Conservation (phyloP, 1,140 invertebrate species). For the Papilio aristodemus region DNA sequence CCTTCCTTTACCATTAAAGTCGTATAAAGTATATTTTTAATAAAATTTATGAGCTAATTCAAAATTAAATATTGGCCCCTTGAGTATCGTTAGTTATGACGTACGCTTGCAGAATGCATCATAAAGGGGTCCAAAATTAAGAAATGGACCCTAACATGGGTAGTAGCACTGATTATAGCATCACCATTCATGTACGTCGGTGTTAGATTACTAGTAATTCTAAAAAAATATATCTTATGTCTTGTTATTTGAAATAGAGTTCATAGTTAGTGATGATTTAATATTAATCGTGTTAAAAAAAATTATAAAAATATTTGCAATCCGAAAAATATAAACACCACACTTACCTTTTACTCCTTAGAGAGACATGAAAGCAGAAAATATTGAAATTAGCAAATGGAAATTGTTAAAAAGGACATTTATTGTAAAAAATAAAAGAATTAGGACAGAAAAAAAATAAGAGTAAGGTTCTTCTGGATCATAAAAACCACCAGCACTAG, state of each 20-base stretch:
- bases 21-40: not conserved
- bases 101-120: not conserved
- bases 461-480: no score
- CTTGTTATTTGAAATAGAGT: not conserved
- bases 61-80: slow-evolving; percentile 8
- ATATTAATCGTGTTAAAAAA: no score
- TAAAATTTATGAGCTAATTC: not conserved
- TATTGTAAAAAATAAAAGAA: not conserved
- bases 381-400: no score
- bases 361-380: slow-evolving; percentile 7
- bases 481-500: no score
- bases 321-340: no score
- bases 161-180: not conserved
- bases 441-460: no score
- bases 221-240: not conserved
- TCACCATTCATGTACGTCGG: not conserved
- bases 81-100: not conserved
- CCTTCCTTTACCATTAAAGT: not conserved
- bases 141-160: slow-evolving; percentile 4
- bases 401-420: not conserved
- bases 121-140: slow-evolving; percentile 16
- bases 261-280: not conserved
- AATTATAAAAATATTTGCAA: no score
- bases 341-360: not conserved
- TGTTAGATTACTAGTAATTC: not conserved